Conservation (phyloP, 1,140 invertebrate genomes). For the Patella vulgata region DNA sequence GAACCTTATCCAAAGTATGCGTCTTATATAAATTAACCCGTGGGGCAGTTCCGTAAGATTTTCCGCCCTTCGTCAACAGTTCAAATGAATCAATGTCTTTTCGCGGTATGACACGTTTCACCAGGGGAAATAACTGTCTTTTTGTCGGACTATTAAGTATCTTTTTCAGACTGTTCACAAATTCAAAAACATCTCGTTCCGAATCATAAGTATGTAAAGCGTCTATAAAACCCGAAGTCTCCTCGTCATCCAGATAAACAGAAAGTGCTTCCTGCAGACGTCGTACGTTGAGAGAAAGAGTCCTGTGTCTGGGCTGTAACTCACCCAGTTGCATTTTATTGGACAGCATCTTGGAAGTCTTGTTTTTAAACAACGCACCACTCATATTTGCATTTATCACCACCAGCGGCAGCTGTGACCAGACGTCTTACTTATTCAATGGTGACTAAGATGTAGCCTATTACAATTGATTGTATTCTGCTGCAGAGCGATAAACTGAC, state of each 20-base stretch:
- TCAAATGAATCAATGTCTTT: conserved; percentile 35
- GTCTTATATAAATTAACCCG: conserved; percentile 27
- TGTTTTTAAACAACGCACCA: neutral
- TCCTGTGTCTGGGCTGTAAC: conserved; percentile 3
- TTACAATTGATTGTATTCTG: too few species aligned
- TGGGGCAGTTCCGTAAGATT: conserved; percentile 21
- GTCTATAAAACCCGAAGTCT: conserved; percentile 42
- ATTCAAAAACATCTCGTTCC: conserved; percentile 38
- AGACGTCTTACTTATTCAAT: too few species aligned
- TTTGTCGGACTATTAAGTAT: conserved; percentile 48
- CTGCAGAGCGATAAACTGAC: too few species aligned
- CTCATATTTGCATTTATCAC: neutral
- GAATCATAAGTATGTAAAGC: conserved; percentile 44
- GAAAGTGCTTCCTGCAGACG: conserved; percentile 45
- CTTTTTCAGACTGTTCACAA: conserved; percentile 39
- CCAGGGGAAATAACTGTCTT: conserved; percentile 42
- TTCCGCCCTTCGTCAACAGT: conserved; percentile 18
- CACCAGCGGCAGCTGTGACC: neutral
- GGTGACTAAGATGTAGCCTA: too few species aligned
- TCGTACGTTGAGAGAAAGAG: conserved; percentile 35
- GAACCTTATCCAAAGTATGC: conserved; percentile 20
- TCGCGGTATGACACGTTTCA: conserved; percentile 37
- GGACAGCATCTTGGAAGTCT: conserved; percentile 14
- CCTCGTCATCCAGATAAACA: conserved; percentile 36
- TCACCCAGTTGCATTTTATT: conserved; percentile 9